Percentiles rank a stretch among this genome's conserved stretches.
These are phyloP conservation scores for Mungos mungo DNA, from an alignment of 2,113 vertebrate species.

Conservation along the genomic window DNA sequence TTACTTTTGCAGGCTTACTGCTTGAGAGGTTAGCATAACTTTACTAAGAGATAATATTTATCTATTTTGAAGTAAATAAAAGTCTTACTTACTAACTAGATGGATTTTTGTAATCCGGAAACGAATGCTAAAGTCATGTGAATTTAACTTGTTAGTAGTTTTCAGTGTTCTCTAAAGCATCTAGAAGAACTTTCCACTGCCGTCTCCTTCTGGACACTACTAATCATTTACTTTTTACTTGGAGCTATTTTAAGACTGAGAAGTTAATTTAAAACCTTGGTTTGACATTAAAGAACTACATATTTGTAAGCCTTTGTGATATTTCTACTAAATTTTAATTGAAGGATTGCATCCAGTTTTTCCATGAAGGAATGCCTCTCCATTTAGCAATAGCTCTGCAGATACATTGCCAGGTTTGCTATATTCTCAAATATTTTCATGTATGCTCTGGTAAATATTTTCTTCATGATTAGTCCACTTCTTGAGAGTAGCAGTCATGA, in stretches of 20 bases:
- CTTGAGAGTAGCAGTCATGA: not conserved
- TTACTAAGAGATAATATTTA: not conserved
- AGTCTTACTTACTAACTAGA: not conserved
- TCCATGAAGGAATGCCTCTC: not conserved
- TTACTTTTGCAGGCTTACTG: not conserved
- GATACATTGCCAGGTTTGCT: not conserved
- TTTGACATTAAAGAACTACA: not conserved
- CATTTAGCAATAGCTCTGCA: not conserved
- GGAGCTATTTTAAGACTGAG: not conserved
- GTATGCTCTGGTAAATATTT: not conserved
- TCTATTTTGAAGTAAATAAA: not conserved
- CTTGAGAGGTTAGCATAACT: not conserved
- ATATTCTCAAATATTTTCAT: not conserved
- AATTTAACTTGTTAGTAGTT: not conserved
- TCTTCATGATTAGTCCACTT: not conserved
- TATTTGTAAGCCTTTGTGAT: not conserved
- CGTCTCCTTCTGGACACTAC: not conserved
- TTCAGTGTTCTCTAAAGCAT: not conserved
- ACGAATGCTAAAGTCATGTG: not conserved
- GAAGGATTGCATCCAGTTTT: not conserved
- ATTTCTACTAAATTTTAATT: conserved; percentile 8
- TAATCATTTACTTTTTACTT: not conserved
- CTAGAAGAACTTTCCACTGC: not conserved
- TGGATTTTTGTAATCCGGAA: not conserved
- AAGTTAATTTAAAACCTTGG: not conserved